Evolutionary conservation across 1,140 invertebrate species (phyloP).

Genomic region (Trichoplusia ni): DNA sequence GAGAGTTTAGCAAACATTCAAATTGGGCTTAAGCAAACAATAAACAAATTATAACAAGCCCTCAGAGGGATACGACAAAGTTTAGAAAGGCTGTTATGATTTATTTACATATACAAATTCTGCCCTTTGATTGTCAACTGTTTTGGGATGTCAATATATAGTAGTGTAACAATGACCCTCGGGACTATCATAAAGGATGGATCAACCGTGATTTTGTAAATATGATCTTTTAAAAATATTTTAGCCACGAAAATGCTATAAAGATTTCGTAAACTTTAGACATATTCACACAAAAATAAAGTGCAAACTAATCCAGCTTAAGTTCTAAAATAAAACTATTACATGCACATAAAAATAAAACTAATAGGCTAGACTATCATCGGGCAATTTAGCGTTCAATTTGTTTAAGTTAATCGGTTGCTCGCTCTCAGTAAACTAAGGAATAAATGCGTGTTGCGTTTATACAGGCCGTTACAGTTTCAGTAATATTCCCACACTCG

Average conservation of each 20-base stretch:
- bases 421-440: neutral
- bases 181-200: too few relatives aligned
- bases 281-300: too few relatives aligned
- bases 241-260: too few relatives aligned
- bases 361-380: neutral
- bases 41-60: constrained; percentile 66
- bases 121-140: constrained; percentile 38
- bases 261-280: too few relatives aligned
- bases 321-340: too few relatives aligned
- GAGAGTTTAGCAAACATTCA: constrained; percentile 55
- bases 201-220: too few relatives aligned
- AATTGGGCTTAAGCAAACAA: constrained; percentile 62
- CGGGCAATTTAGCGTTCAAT: constrained; percentile 13
- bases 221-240: too few relatives aligned
- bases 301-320: too few relatives aligned
- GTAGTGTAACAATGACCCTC: too few relatives aligned
- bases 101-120: constrained; percentile 52
- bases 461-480: constrained; percentile 6
- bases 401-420: constrained; percentile 9
- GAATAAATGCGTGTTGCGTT: constrained; percentile 4
- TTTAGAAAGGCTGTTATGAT: constrained; percentile 47
- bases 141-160: too few relatives aligned
- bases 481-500: constrained; percentile 7
- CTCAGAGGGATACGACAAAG: constrained; percentile 47
- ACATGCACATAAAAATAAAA: neutral